Evolutionary conservation across 2,797 vertebrate genomes (phyloP).

Genomic region (Naso thynnoides): DNA sequence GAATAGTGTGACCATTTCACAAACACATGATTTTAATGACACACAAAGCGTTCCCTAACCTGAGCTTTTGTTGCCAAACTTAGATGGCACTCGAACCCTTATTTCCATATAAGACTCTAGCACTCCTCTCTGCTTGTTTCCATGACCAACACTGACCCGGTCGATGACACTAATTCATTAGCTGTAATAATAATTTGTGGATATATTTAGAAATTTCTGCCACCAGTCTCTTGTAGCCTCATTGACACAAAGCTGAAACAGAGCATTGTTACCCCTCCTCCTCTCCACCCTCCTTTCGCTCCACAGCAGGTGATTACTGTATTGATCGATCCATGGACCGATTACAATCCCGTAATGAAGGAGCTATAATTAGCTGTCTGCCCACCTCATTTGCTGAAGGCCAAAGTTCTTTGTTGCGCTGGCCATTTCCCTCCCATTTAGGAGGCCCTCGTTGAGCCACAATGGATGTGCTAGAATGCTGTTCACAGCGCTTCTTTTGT

Average conservation of each 20-base stretch:
- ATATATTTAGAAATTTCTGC: constrained; percentile 33
- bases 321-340: constrained; percentile 61
- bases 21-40: too few relatives aligned
- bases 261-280: constrained; percentile 39
- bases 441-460: constrained; percentile 34
- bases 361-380: constrained; percentile 51
- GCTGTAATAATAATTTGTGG: constrained; percentile 34
- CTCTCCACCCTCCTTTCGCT: constrained; percentile 30
- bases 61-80: too few relatives aligned
- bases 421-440: neutral
- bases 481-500: constrained; percentile 35
- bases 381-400: constrained; percentile 52
- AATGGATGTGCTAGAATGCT: constrained; percentile 15
- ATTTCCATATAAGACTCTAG: too few relatives aligned
- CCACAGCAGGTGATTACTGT: constrained; percentile 65
- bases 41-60: too few relatives aligned
- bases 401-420: constrained; percentile 50
- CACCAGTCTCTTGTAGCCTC: constrained; percentile 13
- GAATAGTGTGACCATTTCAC: too few relatives aligned
- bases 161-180: constrained; percentile 19
- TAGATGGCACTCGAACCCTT: too few relatives aligned
- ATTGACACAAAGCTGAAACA: constrained; percentile 20
- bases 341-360: constrained; percentile 68
- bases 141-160: neutral
- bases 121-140: neutral